These are phyloP conservation scores for Ceramica pisi DNA, from an alignment of 2,888 invertebrate genomes.

Conservation along the genomic window DNA sequence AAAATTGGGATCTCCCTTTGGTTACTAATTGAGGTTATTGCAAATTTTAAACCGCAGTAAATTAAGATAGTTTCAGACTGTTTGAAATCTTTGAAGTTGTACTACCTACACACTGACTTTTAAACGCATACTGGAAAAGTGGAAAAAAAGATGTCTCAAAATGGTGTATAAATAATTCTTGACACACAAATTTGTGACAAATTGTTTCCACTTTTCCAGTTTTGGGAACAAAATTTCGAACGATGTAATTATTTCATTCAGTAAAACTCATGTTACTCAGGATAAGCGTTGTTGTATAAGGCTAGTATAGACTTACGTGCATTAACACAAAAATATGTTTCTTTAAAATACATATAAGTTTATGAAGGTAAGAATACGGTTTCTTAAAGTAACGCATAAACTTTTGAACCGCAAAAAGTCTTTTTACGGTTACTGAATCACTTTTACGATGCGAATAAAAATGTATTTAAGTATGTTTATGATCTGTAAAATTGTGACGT, in stretches of 20 bases:
- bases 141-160: too few relatives aligned
- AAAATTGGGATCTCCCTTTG: neutral
- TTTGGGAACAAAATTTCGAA: neutral
- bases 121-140: too few relatives aligned
- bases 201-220: neutral
- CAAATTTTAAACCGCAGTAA: neutral
- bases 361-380: neutral
- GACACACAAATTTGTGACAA: too few relatives aligned
- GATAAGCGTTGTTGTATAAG: slow-evolving; percentile 31
- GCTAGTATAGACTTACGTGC: neutral
- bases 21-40: neutral
- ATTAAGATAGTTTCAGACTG: neutral
- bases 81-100: too few relatives aligned
- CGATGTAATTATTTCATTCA: slow-evolving; percentile 30
- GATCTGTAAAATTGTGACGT: slow-evolving; percentile 51
- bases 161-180: too few relatives aligned
- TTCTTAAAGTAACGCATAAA: slow-evolving; percentile 26
- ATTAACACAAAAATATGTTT: neutral
- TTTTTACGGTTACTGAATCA: slow-evolving; percentile 49
- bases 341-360: neutral
- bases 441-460: slow-evolving; percentile 58
- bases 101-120: too few relatives aligned
- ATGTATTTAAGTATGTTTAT: slow-evolving; percentile 48
- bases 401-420: slow-evolving; percentile 29
- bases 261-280: slow-evolving; percentile 34